Percentiles rank a stretch among this genome's conserved stretches.
Evolutionary conservation across 2,113 vertebrate species (phyloP).

Genomic region (Bujurquina vittata): DNA sequence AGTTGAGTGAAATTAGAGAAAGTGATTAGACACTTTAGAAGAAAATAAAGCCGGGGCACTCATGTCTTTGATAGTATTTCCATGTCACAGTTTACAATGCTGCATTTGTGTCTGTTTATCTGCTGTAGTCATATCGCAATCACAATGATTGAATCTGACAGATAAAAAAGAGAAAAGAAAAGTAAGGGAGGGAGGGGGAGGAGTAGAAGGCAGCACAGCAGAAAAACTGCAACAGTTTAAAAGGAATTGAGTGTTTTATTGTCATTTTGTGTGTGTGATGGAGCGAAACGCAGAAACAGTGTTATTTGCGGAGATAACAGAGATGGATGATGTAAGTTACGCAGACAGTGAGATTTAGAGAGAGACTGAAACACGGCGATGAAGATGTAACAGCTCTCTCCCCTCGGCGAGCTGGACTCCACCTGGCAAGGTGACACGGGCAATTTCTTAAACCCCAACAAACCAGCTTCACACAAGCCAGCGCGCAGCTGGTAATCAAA

Average conservation of each 20-base stretch:
- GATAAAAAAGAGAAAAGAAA: not conserved
- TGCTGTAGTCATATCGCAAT: not conserved
- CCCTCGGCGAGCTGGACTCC: slow-evolving; percentile 12
- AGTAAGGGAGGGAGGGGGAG: not conserved
- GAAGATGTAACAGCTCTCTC: slow-evolving; percentile 1
- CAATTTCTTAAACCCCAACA: slow-evolving; percentile 24
- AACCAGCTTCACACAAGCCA: slow-evolving; percentile 6
- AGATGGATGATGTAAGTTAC: slow-evolving; percentile 1
- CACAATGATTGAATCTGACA: not conserved
- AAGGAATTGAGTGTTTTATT: not conserved
- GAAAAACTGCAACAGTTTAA: not conserved
- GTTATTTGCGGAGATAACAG: slow-evolving; percentile 8
- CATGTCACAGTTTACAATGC: not conserved
- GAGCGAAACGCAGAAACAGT: slow-evolving; percentile 13
- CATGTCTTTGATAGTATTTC: not conserved
- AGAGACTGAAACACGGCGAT: not conserved
- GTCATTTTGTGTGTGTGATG: slow-evolving; percentile 5
- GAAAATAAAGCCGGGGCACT: not conserved
- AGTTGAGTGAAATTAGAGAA: slow-evolving; percentile 6
- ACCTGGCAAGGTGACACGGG: slow-evolving; percentile 27
- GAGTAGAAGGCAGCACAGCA: not conserved
- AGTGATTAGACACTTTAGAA: not conserved
- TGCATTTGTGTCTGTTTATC: slow-evolving; percentile 23
- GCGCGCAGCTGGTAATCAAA: slow-evolving; percentile 11
- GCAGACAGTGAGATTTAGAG: slow-evolving; percentile 8